These are phyloP conservation scores for Menidia beryllina DNA, from an alignment of 2,113 vertebrate genomes.

Conservation along the genomic window DNA sequence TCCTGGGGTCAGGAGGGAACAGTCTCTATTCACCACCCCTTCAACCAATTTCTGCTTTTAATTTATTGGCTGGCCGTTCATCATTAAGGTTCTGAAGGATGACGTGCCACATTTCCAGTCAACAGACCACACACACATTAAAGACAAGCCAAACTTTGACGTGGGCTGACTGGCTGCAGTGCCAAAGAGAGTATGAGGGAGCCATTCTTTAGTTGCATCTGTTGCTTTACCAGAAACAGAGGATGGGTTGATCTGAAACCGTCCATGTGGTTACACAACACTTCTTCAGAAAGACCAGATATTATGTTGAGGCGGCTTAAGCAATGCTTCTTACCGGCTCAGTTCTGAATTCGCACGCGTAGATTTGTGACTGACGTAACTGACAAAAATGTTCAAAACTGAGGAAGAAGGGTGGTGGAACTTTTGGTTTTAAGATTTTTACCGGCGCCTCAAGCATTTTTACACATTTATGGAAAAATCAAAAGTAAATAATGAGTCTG, in stretches of 20 bases:
- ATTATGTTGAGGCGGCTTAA: not conserved
- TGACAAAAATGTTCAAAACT: slow-evolving; percentile 11
- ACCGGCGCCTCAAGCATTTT: not conserved
- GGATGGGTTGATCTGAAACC: slow-evolving; percentile 26
- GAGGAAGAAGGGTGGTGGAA: not conserved
- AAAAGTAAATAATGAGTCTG: slow-evolving; percentile 43
- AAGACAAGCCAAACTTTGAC: slow-evolving; percentile 44
- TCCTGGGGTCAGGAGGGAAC: slow-evolving; percentile 2
- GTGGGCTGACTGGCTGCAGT: not conserved
- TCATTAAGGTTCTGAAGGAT: slow-evolving; percentile 4
- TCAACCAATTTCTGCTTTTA: slow-evolving; percentile 6
- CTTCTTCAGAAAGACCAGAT: slow-evolving; percentile 55
- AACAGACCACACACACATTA: slow-evolving; percentile 33
- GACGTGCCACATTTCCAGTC: slow-evolving; percentile 35
- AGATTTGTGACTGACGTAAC: slow-evolving; percentile 6
- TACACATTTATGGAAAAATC: slow-evolving; percentile 16
- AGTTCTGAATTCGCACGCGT: slow-evolving; percentile 24
- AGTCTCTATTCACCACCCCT: not conserved
- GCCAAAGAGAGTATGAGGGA: not conserved
- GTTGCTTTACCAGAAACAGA: slow-evolving; percentile 56
- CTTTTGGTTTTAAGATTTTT: slow-evolving; percentile 22
- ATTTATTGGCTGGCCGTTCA: not conserved
- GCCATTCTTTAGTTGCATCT: slow-evolving; percentile 5
- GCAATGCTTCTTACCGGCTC: not conserved
- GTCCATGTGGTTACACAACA: slow-evolving; percentile 42